A percentile compares a stretch with the other conserved stretches of the same genome.
These are phyloP conservation scores for Scaeva pyrastri DNA, from an alignment of 2,888 invertebrate species.

Conservation along the genomic window DNA sequence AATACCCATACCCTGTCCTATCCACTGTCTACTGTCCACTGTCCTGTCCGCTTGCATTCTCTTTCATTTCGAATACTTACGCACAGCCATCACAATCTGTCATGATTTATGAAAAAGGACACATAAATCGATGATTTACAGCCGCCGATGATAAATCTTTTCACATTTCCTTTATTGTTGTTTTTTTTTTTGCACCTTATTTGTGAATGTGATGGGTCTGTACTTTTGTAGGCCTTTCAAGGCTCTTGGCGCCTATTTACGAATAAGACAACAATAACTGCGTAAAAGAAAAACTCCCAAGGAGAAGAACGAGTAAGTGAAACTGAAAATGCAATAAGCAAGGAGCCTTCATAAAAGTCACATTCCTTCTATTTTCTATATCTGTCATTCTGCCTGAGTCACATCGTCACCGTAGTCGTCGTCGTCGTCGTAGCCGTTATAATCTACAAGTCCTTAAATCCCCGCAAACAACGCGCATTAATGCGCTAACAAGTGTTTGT, in stretches of 20 bases:
- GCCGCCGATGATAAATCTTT: constrained; percentile 47
- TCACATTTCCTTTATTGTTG: background rate
- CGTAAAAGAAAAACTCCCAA: constrained; percentile 2
- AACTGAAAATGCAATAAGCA: constrained; percentile 21
- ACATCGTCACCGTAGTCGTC: too few species aligned
- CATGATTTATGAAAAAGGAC: constrained; percentile 75
- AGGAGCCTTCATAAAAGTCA: constrained; percentile 31
- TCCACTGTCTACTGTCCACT: too few species aligned
- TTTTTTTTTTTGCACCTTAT: background rate
- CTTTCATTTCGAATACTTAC: constrained; percentile 23
- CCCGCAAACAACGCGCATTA: constrained; percentile 57
- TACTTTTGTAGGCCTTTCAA: constrained; percentile 1
- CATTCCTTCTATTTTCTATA: background rate
- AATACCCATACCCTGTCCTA: constrained; percentile 2
- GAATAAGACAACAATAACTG: background rate
- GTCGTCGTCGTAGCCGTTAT: background rate
- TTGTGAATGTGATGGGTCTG: background rate
- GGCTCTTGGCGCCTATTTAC: constrained; percentile 56
- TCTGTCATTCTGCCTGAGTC: background rate
- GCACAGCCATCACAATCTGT: constrained; percentile 66
- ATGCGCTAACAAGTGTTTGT: constrained; percentile 72
- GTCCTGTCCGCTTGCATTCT: constrained; percentile 49
- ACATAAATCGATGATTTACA: constrained; percentile 71
- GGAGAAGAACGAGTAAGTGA: background rate
- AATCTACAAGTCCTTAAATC: constrained; percentile 35